Evolutionary conservation across 2,797 vertebrate genomes (phyloP).

Genomic region (Poecilia gillii): DNA sequence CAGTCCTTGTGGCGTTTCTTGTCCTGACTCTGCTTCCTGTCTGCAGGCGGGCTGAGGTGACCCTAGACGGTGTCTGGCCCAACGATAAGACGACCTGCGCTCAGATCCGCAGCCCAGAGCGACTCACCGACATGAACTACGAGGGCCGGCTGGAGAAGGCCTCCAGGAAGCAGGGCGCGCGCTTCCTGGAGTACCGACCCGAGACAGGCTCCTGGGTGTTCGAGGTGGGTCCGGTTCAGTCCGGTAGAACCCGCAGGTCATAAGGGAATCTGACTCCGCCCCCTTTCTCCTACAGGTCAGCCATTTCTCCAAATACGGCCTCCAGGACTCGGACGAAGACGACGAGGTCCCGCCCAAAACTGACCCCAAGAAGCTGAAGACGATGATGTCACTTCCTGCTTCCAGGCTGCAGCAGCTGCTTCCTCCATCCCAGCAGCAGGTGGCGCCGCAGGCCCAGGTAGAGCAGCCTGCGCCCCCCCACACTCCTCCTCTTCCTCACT

Average conservation of each 20-base stretch:
- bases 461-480: conserved; percentile 59
- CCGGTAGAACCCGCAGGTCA: background rate
- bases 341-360: conserved; percentile 86
- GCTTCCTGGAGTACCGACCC: conserved; percentile 93
- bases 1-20: no score
- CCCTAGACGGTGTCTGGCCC: conserved; percentile 95
- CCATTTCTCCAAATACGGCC: conserved; percentile 96
- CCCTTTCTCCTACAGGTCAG: conserved; percentile 80
- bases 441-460: conserved; percentile 89
- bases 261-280: conserved; percentile 22
- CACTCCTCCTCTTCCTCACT: conserved; percentile 22
- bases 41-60: conserved; percentile 90
- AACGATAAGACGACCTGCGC: conserved; percentile 91
- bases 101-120: conserved; percentile 91
- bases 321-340: conserved; percentile 95
- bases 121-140: conserved; percentile 91
- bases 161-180: conserved; percentile 91
- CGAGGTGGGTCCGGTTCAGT: conserved; percentile 79
- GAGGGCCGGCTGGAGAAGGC: conserved; percentile 90
- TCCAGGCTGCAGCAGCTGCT: conserved; percentile 81
- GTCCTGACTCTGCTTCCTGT: background rate
- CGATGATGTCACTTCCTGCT: conserved; percentile 71
- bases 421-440: conserved; percentile 83
- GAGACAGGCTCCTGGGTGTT: conserved; percentile 98
- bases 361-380: conserved; percentile 93